Conservation (phyloP, 2,797 vertebrate genomes). For the Propithecus deckenii region DNA sequence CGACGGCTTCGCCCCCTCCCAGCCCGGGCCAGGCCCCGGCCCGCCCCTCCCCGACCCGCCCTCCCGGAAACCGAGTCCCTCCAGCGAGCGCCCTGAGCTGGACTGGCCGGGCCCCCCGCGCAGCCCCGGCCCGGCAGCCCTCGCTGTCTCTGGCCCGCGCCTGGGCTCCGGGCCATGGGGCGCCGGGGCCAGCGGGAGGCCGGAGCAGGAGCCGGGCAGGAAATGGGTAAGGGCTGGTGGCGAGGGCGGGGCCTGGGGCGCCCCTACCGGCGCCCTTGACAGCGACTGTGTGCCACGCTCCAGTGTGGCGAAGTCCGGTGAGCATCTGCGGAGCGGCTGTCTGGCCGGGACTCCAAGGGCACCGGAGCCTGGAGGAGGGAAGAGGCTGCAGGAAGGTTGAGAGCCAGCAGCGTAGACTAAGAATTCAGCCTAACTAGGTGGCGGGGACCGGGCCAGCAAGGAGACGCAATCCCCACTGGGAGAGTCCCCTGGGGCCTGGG, state of each 20-base stretch:
- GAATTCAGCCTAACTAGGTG: neutral
- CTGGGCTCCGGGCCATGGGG: conserved; percentile 47
- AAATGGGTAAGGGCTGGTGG: conserved; percentile 40
- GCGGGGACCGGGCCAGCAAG: neutral
- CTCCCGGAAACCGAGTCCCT: conserved; percentile 49
- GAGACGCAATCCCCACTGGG: neutral
- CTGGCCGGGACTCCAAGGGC: neutral
- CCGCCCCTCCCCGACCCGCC: neutral
- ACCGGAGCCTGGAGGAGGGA: neutral
- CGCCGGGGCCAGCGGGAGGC: neutral
- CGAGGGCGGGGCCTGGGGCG: neutral
- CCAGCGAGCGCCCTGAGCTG: neutral
- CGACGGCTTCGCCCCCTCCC: neutral
- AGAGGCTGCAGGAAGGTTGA: neutral
- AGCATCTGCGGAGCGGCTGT: neutral
- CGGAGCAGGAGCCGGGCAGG: conserved; percentile 31
- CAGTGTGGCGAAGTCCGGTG: neutral
- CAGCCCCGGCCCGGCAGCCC: neutral
- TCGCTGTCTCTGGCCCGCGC: neutral
- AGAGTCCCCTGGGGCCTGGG: neutral
- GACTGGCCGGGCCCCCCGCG: neutral
- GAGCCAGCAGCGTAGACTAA: neutral
- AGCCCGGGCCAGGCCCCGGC: neutral
- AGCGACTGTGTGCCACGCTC: neutral
- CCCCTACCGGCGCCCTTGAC: neutral